Percentiles rank a stretch among this genome's conserved stretches.
phyloP scores from a whole-genome alignment of 2,797 vertebrate species.

The Centropyge bicolor region DNA sequence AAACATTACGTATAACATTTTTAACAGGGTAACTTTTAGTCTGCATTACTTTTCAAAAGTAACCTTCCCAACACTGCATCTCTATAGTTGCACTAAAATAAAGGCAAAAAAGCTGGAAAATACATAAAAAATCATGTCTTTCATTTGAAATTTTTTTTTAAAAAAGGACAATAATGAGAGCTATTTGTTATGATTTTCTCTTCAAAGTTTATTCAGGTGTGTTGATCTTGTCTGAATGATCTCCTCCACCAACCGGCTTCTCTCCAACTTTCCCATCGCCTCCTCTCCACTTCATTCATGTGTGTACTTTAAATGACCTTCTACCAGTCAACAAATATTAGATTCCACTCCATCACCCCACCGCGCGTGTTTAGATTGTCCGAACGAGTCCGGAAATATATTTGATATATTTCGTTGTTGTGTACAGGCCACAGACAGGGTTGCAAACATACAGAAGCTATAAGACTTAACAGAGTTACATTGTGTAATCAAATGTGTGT shows the following conservation, averaged over 20 bases:
- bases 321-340: constrained; percentile 48
- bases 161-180: not conserved
- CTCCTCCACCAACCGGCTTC: not conserved
- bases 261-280: constrained; percentile 6
- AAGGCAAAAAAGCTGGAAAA: no score
- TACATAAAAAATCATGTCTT: not conserved
- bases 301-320: constrained; percentile 57
- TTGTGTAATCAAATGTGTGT: constrained; percentile 47
- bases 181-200: constrained; percentile 4
- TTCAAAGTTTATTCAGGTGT: constrained; percentile 61
- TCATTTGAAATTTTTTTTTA: not conserved
- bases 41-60: no score
- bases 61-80: no score
- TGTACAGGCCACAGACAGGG: constrained; percentile 33
- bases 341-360: not conserved
- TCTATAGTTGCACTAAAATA: no score
- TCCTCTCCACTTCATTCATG: constrained; percentile 16
- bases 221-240: constrained; percentile 36
- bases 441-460: constrained; percentile 64
- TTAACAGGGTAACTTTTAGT: no score
- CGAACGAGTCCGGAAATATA: constrained; percentile 2
- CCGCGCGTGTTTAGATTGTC: constrained; percentile 44
- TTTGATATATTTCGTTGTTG: constrained; percentile 21
- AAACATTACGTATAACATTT: no score
- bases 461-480: constrained; percentile 23